Evolutionary conservation across 2,888 invertebrate species (phyloP), one percentile per base, ranked within the genome.

Genomic region (Shargacucullia verbasci): DNA sequence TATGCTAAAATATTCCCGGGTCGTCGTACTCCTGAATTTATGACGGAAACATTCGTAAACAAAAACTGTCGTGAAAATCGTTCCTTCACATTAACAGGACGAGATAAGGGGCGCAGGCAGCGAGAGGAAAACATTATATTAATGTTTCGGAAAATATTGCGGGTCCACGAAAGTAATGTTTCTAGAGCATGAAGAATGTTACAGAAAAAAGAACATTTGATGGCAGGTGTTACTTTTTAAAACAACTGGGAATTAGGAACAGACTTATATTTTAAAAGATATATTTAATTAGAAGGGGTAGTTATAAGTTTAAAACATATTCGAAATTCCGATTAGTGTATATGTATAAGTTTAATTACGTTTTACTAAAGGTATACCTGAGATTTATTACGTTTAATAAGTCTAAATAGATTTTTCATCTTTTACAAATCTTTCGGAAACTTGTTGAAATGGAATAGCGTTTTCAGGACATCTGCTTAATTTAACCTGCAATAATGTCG

Each of bases 141-240:
- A 70, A 74, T 78, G 71, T 70, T 68, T 62, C 45, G 57, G 57
- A 59, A 66, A 73, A 79, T 70, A 61, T 65, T 64, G 65, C 58
- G 57, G 58, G 9, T 8, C 43, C 46, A 60, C 40, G 47, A 58
- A 60, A 62, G 57, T 68, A 70, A 62, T 46, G 54, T 27, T 44
- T 41, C 14, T n/a, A 34, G 40, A 31, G 46, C 4, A 25, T 13
- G 29, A 25, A 13, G 15, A 38, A 47, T 27, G 35, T 6, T 8
- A 40, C 27, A n/a, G 4, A 20, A 20, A 20, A 2, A 37, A 31
- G 11, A 68, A 47, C 61, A 9, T 33, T 54, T 37, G 12, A 13
- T 31, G 52, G 38, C 52, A 46, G 43, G 34, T 52, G 46, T 9
- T 13, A 27, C n/a, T n/a, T n/a, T 48, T 34, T 34, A 2, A 15